Percentiles rank a stretch among this genome's conserved stretches.
These are phyloP conservation scores for Trachelus stipa DNA, from an alignment of 2,888 invertebrate species.

Conservation along the genomic window DNA sequence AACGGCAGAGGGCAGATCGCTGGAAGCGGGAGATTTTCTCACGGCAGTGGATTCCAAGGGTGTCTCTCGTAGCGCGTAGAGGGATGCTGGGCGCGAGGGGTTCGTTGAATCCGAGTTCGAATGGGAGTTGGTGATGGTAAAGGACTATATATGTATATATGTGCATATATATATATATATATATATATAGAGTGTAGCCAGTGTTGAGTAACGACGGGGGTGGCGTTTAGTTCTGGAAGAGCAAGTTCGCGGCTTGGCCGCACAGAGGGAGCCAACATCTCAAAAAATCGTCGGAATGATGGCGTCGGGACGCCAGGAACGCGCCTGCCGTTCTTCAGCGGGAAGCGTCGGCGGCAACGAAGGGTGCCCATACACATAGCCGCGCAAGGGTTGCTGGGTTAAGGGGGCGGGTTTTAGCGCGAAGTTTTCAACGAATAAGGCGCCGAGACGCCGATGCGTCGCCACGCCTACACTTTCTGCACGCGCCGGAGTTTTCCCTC, in stretches of 20 bases:
- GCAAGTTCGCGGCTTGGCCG: constrained; percentile 20
- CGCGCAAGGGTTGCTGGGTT: constrained; percentile 30
- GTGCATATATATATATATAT: background rate
- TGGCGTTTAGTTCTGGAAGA: constrained; percentile 4
- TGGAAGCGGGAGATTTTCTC: background rate
- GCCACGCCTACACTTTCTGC: constrained; percentile 65
- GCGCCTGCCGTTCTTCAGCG: background rate
- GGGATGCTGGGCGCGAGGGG: constrained; percentile 13
- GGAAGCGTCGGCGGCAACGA: constrained; percentile 4
- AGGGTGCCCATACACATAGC: constrained; percentile 33
- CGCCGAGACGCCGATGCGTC: constrained; percentile 58
- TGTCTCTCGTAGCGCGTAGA: constrained; percentile 10
- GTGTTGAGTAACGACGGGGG: background rate
- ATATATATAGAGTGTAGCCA: background rate
- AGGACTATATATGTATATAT: background rate
- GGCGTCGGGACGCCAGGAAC: constrained; percentile 36
- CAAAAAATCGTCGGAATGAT: constrained; percentile 51
- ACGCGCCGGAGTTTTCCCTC: constrained; percentile 60
- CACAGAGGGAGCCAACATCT: constrained; percentile 43
- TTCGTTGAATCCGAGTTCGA: background rate
- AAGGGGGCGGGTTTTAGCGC: constrained; percentile 54
- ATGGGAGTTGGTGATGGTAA: background rate
- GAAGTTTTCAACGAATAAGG: constrained; percentile 67
- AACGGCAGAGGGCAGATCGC: background rate
- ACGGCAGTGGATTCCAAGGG: background rate